Conservation (phyloP, 1,140 invertebrate genomes). For the Drosophila miranda region DNA sequence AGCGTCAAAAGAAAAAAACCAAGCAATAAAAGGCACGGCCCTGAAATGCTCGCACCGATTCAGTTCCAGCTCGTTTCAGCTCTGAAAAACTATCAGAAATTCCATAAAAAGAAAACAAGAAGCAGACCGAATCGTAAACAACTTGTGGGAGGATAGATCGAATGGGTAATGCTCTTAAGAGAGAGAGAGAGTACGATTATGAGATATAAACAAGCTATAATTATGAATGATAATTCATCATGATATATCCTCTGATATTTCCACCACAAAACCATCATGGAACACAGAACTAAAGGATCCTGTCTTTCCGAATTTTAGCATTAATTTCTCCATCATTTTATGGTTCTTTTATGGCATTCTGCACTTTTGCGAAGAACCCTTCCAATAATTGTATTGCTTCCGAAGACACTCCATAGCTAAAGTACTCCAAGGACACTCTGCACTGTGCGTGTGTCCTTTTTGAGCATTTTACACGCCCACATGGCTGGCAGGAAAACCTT, state of each 20-base stretch:
- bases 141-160: background rate
- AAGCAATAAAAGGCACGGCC: slow-evolving; percentile 71
- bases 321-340: background rate
- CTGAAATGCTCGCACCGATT: slow-evolving; percentile 37
- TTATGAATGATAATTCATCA: no score
- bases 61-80: slow-evolving; percentile 49
- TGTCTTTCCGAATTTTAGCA: no score
- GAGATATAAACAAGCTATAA: no score
- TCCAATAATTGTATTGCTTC: slow-evolving; percentile 19
- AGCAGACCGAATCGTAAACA: slow-evolving; percentile 29
- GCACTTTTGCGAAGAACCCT: slow-evolving; percentile 11
- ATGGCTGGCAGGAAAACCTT: slow-evolving; percentile 20
- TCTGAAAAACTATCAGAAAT: slow-evolving; percentile 65
- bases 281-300: no score
- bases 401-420: slow-evolving; percentile 25
- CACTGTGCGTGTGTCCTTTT: slow-evolving; percentile 56
- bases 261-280: no score
- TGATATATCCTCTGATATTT: no score
- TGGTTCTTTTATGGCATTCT: no score
- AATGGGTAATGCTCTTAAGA: slow-evolving; percentile 27
- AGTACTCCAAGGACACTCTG: slow-evolving; percentile 33
- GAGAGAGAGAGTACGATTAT: no score
- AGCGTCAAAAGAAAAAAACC: slow-evolving; percentile 42
- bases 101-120: slow-evolving; percentile 37
- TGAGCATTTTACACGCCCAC: slow-evolving; percentile 56